These are phyloP conservation scores for Pocillopora meandrina DNA, from an alignment of 92 coral and sea anemone genomes.

Conservation along the genomic window DNA sequence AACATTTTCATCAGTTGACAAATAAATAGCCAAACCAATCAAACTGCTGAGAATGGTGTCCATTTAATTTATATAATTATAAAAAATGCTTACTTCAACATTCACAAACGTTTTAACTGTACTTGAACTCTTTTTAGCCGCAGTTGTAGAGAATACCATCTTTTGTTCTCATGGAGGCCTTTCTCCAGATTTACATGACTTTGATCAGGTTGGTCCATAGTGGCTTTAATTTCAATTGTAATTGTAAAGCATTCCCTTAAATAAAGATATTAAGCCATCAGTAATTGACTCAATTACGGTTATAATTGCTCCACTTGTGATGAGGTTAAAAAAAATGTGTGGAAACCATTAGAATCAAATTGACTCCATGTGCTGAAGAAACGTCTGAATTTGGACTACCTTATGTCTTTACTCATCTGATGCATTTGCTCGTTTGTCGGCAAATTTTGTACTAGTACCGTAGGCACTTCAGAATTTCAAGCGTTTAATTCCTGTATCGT, in stretches of 20 bases:
- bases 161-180: conserved; percentile 89
- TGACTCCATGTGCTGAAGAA: no score
- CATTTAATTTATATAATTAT: not conserved
- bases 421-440: no score
- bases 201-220: conserved; percentile 63
- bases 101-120: no score
- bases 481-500: no score
- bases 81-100: not conserved
- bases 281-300: not conserved
- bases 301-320: no score
- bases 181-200: conserved; percentile 76
- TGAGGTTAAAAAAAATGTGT: not conserved
- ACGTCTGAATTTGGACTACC: no score
- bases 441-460: no score
- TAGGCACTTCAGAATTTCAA: no score
- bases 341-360: no score
- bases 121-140: conserved; percentile 53
- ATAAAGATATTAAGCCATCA: not conserved
- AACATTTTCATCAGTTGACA: no score
- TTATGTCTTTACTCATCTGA: no score
- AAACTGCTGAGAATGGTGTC: not conserved
- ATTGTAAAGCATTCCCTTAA: not conserved
- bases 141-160: conserved; percentile 71
- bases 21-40: no score
- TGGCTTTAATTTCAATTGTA: not conserved